Evolutionary conservation across 2,888 invertebrate species (phyloP).

Genomic region (Ernsta delagoae): DNA sequence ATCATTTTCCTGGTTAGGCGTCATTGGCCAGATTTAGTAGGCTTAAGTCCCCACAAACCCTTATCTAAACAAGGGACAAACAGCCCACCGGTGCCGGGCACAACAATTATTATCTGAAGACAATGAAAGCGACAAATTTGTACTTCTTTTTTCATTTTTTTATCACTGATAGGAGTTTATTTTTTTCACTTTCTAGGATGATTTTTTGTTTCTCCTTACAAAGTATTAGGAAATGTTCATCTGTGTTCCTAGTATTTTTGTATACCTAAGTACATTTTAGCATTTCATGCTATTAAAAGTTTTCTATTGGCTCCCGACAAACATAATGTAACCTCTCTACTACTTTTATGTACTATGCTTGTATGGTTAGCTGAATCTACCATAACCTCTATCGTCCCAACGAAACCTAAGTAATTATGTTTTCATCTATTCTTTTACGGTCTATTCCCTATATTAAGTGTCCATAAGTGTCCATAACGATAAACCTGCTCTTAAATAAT

Average conservation of each 20-base stretch:
- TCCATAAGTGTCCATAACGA: not conserved
- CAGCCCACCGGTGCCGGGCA: slow-evolving; percentile 23
- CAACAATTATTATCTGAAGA: slow-evolving; percentile 33
- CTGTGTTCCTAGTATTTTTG: no score
- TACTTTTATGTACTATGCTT: no score
- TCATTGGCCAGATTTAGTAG: slow-evolving; percentile 36
- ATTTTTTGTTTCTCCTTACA: not conserved
- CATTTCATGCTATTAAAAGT: no score
- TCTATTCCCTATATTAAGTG: no score
- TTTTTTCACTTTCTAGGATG: not conserved
- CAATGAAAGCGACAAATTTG: slow-evolving; percentile 32
- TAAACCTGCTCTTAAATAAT: slow-evolving; percentile 7
- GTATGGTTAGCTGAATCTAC: no score
- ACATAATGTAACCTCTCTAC: no score
- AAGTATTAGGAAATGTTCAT: not conserved
- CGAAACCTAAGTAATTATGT: no score
- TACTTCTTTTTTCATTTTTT: slow-evolving; percentile 18
- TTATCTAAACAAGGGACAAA: slow-evolving; percentile 43
- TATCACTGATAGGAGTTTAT: slow-evolving; percentile 9
- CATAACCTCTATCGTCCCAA: no score
- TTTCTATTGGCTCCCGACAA: no score
- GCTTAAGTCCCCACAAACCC: slow-evolving; percentile 41
- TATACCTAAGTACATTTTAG: no score
- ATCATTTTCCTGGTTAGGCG: not conserved
- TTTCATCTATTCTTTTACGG: no score